phyloP scores from a whole-genome alignment of 2,113 vertebrate genomes.

The Larimichthys crocea region DNA sequence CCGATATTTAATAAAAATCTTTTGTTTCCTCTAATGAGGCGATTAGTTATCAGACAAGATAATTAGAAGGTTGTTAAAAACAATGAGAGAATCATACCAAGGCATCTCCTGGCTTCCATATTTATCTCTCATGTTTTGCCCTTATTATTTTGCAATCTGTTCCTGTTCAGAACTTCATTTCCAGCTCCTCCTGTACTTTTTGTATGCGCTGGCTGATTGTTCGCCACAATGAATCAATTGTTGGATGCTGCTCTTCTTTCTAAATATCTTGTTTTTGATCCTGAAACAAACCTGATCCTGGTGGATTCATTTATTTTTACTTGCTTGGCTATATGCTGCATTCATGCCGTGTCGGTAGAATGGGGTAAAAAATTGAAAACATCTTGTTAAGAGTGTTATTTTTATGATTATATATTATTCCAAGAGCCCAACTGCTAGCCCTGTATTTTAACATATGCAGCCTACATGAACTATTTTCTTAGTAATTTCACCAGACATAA shows the following conservation, averaged over 20 bases:
- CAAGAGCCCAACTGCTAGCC: background rate
- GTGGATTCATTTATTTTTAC: background rate
- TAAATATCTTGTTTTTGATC: background rate
- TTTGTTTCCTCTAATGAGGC: background rate
- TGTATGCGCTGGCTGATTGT: background rate
- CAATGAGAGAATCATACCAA: background rate
- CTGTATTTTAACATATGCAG: background rate
- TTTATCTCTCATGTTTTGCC: no score
- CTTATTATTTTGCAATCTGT: background rate
- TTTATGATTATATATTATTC: background rate
- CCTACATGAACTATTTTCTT: no score
- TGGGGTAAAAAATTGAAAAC: background rate
- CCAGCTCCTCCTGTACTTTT: background rate
- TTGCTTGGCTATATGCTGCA: background rate
- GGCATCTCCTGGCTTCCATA: background rate
- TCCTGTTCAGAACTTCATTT: background rate
- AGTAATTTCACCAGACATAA: no score
- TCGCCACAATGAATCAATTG: background rate
- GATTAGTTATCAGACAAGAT: background rate
- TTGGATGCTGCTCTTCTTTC: background rate
- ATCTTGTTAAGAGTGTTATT: background rate
- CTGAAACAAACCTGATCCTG: background rate
- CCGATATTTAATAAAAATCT: background rate
- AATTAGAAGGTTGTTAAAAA: background rate
- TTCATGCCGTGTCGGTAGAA: background rate